Conservation (phyloP, 2,113 vertebrate species). For the Ellobius talpinus region DNA sequence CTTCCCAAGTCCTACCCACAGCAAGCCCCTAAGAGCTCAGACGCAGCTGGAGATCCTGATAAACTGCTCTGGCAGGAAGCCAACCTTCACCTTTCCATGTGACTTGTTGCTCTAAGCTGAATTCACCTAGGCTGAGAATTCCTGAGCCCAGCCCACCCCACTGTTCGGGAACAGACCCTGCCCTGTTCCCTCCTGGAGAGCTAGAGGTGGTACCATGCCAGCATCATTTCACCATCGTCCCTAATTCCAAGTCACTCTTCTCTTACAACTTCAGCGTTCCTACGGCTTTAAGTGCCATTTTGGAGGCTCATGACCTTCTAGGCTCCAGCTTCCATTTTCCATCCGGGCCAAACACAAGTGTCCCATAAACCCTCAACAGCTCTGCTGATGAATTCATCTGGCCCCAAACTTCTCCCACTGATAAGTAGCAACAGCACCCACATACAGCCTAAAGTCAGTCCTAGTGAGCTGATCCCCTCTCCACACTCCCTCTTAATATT, state of each 20-base stretch:
- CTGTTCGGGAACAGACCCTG: neutral
- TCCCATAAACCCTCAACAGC: neutral
- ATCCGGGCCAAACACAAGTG: neutral
- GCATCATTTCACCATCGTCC: neutral
- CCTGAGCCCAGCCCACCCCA: neutral
- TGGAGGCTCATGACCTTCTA: neutral
- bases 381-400: neutral
- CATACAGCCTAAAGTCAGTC: neutral
- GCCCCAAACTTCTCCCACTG: neutral
- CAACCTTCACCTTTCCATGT: neutral
- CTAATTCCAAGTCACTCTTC: neutral
- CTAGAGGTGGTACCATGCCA: neutral
- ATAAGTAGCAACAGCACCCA: neutral
- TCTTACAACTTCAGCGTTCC: neutral
- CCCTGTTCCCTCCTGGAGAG: too few species aligned
- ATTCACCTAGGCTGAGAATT: neutral
- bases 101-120: neutral
- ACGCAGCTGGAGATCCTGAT: neutral
- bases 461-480: neutral
- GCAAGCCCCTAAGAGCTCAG: neutral
- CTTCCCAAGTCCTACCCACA: neutral
- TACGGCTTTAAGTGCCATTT: neutral
- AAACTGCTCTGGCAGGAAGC: neutral
- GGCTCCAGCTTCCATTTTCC: neutral
- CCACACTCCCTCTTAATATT: too few species aligned